phyloP scores from a whole-genome alignment of 64 coral and sea anemone genomes.

The Montipora efflorescens region DNA sequence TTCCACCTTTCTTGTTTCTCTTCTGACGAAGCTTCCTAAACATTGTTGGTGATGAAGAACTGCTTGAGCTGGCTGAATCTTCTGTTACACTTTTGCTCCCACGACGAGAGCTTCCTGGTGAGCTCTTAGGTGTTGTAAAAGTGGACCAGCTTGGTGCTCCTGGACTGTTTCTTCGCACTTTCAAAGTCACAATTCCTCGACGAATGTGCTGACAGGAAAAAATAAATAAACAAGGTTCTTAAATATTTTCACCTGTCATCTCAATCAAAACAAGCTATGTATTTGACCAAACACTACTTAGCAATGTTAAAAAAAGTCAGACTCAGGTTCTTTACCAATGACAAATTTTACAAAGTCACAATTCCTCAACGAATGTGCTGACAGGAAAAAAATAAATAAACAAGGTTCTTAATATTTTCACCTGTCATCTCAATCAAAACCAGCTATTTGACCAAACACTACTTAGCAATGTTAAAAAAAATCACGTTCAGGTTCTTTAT shows the following conservation, averaged over 20 bases:
- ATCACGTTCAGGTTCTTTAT: background rate
- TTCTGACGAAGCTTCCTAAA: slow-evolving; percentile 72
- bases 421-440: too few relatives aligned
- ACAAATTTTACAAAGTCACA: slow-evolving; percentile 73
- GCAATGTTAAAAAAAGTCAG: background rate
- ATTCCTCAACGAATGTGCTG: slow-evolving; percentile 87
- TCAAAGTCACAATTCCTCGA: slow-evolving; percentile 88
- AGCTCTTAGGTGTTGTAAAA: slow-evolving; percentile 74
- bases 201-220: slow-evolving; percentile 75
- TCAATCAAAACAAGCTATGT: background rate
- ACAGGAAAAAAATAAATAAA: slow-evolving; percentile 18
- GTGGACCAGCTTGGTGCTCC: slow-evolving; percentile 71
- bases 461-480: background rate
- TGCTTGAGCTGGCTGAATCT: slow-evolving; percentile 80
- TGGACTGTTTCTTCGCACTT: slow-evolving; percentile 54
- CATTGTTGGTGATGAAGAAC: slow-evolving; percentile 78
- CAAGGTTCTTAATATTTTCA: slow-evolving; percentile 1
- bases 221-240: slow-evolving; percentile 5
- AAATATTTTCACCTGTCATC: background rate
- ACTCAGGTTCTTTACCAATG: background rate
- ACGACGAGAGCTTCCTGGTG: slow-evolving; percentile 46
- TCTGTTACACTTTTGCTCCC: slow-evolving; percentile 52
- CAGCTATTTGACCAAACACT: background rate
- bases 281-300: background rate
- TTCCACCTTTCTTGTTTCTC: slow-evolving; percentile 53